Evolutionary conservation across 2,888 invertebrate species (phyloP).

Genomic region (Strigamia maritima): DNA sequence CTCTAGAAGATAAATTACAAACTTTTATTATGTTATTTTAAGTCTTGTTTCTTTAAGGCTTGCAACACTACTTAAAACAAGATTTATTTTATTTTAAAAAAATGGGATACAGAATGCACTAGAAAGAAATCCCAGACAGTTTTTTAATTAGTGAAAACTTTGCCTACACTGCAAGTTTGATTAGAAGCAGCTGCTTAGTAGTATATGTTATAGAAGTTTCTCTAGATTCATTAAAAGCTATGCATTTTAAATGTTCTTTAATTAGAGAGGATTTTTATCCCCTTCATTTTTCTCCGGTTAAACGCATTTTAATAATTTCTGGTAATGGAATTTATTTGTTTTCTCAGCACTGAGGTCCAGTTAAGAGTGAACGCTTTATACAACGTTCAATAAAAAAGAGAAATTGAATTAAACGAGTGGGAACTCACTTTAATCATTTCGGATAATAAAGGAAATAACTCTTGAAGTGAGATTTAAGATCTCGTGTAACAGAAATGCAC

Average conservation of each 20-base stretch:
- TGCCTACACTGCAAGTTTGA: conserved; percentile 16
- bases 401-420: conserved; percentile 4
- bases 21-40: conserved; percentile 6
- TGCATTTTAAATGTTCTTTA: conserved; percentile 30
- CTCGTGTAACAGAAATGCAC: neutral
- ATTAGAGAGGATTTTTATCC: conserved; percentile 8
- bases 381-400: neutral
- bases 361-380: neutral
- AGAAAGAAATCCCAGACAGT: conserved; percentile 30
- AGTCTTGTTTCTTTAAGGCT: neutral
- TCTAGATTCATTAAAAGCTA: conserved; percentile 29
- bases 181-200: conserved; percentile 30
- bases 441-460: neutral
- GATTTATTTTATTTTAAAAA: conserved; percentile 25
- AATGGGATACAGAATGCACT: neutral
- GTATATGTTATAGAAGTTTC: conserved; percentile 29
- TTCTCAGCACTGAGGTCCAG: neutral
- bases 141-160: conserved; percentile 32
- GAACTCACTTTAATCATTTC: neutral
- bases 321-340: conserved; percentile 17
- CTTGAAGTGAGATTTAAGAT: neutral
- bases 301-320: conserved; percentile 12
- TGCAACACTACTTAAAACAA: neutral
- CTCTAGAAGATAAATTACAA: neutral
- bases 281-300: neutral